A percentile compares a stretch with the other conserved stretches of the same genome.
Conservation (phyloP, 2,797 vertebrate species). For the Thamnophis elegans region DNA sequence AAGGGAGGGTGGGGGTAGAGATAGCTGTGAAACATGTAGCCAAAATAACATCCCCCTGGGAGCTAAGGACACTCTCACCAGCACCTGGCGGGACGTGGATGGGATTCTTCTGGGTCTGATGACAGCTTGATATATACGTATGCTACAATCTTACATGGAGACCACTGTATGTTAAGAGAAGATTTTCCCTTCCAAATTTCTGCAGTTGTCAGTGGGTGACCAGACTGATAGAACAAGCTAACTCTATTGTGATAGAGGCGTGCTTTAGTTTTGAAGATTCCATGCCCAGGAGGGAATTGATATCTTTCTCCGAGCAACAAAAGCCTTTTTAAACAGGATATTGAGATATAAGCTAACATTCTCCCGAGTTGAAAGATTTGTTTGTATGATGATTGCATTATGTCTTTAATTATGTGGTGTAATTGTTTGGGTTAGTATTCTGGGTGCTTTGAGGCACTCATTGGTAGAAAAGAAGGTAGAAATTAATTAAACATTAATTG, state of each 20-base stretch:
- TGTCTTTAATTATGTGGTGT: neutral
- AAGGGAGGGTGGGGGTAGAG: too few relatives aligned
- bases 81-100: too few relatives aligned
- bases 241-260: neutral
- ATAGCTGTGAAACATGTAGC: too few relatives aligned
- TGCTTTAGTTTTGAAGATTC: neutral
- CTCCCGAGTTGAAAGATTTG: neutral
- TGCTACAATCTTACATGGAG: neutral
- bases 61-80: too few relatives aligned
- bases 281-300: neutral
- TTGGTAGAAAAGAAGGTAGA: neutral
- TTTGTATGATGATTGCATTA: neutral
- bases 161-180: neutral
- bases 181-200: neutral
- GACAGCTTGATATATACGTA: neutral
- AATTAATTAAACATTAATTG: neutral
- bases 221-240: neutral
- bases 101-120: too few relatives aligned
- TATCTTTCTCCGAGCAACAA: neutral
- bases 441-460: neutral
- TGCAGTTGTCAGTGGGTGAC: neutral
- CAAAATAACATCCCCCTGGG: too few relatives aligned
- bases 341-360: neutral
- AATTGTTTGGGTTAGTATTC: neutral
- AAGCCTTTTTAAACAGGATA: neutral